These are phyloP conservation scores for Polyodon spathula DNA, from an alignment of 2,113 vertebrate genomes.

Conservation along the genomic window DNA sequence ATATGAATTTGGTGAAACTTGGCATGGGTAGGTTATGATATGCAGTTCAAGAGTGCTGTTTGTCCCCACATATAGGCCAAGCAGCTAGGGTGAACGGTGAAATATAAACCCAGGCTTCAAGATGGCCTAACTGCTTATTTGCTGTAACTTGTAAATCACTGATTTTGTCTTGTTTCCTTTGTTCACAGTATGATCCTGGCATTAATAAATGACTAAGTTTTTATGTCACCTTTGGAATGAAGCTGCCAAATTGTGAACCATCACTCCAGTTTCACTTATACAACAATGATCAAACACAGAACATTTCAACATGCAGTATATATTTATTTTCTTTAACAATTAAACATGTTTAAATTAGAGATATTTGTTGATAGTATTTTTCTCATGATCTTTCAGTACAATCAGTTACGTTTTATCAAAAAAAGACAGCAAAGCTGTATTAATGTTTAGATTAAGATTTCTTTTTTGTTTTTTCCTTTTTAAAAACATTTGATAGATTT, in stretches of 20 bases:
- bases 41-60: too few species aligned
- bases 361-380: neutral
- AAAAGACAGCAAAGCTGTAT: too few species aligned
- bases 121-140: too few species aligned
- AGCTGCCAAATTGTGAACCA: conserved; percentile 27
- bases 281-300: too few species aligned
- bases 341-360: neutral
- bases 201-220: conserved; percentile 86
- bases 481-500: neutral
- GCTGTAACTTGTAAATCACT: too few species aligned
- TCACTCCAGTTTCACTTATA: conserved; percentile 13
- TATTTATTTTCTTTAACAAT: conserved; percentile 2
- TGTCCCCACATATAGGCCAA: too few species aligned
- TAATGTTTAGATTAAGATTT: too few species aligned
- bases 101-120: too few species aligned
- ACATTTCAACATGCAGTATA: conserved; percentile 9
- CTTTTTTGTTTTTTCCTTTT: neutral
- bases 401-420: neutral
- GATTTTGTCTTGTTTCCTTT: conserved; percentile 31
- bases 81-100: too few species aligned
- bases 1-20: too few species aligned
- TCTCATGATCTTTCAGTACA: neutral
- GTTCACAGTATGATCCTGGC: conserved; percentile 90
- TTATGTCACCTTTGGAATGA: conserved; percentile 4
- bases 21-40: too few species aligned